Conservation (phyloP, 2,888 invertebrate species). For the Agrotis ipsilon region DNA sequence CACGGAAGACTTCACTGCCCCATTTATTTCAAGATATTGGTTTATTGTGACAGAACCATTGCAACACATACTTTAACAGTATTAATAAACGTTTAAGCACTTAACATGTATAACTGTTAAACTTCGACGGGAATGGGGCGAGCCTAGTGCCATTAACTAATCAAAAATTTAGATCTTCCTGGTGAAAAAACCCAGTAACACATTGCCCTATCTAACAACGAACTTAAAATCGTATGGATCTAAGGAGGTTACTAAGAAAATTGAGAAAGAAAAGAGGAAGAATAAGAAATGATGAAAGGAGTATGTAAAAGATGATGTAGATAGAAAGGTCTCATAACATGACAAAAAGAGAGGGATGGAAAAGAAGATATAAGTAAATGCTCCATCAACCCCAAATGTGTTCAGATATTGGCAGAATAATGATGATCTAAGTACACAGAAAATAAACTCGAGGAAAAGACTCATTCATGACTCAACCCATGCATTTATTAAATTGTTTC, state of each 20-base stretch:
- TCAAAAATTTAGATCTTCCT: too few relatives aligned
- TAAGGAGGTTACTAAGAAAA: too few relatives aligned
- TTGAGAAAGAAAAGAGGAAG: not conserved
- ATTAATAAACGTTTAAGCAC: too few relatives aligned
- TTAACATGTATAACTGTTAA: too few relatives aligned
- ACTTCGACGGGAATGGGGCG: too few relatives aligned
- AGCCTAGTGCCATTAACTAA: not conserved
- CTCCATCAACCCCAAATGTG: not conserved
- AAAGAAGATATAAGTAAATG: too few relatives aligned
- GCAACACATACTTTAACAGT: not conserved
- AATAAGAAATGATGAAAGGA: not conserved
- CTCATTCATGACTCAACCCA: too few relatives aligned
- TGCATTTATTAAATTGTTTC: too few relatives aligned
- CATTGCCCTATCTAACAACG: too few relatives aligned
- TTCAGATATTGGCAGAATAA: not conserved
- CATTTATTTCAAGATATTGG: constrained; percentile 32
- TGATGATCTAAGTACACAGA: not conserved
- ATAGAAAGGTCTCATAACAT: not conserved
- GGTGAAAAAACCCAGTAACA: too few relatives aligned
- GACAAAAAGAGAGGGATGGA: not conserved
- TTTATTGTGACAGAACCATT: not conserved
- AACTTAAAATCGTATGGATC: too few relatives aligned
- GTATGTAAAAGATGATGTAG: not conserved
- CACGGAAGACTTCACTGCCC: constrained; percentile 36
- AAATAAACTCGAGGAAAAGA: not conserved